Evolutionary conservation across 2,888 invertebrate genomes (phyloP), one percentile per base, ranked within the genome.

Genomic region (Chymomyza procnemis): DNA sequence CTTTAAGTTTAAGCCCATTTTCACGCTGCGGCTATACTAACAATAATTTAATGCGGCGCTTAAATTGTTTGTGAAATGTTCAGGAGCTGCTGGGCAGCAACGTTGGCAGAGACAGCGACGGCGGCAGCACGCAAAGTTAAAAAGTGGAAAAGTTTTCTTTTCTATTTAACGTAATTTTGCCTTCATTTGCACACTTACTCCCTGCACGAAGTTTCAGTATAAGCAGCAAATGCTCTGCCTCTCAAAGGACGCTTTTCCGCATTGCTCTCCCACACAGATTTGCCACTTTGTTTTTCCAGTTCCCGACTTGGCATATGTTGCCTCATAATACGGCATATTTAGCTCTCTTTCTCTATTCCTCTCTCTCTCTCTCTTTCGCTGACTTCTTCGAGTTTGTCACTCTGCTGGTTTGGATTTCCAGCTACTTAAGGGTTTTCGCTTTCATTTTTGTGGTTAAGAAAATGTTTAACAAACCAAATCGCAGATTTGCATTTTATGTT

Each of bases 391-490:
- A 65, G 62, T 77, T 56, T 77, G 74, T 69, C 67, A 70, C 71
- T 79, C 73, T 74, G 63, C 71, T 26, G 26, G 26, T 26, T 26
- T 26, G 26, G 26, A 1, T 26, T 71, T 73, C 75, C 62, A 64
- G 62, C 61, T 64, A 72, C 64, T 71, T 63, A 55, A 63, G 64
- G 61, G 26, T 56, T 64, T 46, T 68, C 48, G 73, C 74, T 71
- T 71, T 73, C 71, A 66, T 69, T 78, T 78, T 75, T 87, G 87
- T 80, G 89, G 82, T 80, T 85, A 88, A 84, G 88, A 89, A 83
- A 87, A 87, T 88, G 84, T 88, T 87, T 82, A 86, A 87, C 88
- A 88, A 87, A 80, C 79, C 85, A 88, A 87, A 82, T 83, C 84
- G 73, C 75, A 77, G 85, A 87, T 88, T 88, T 88, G 80, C 88